Evolutionary conservation across 2,113 vertebrate genomes (phyloP).

Genomic region (Ageneiosus marmoratus): DNA sequence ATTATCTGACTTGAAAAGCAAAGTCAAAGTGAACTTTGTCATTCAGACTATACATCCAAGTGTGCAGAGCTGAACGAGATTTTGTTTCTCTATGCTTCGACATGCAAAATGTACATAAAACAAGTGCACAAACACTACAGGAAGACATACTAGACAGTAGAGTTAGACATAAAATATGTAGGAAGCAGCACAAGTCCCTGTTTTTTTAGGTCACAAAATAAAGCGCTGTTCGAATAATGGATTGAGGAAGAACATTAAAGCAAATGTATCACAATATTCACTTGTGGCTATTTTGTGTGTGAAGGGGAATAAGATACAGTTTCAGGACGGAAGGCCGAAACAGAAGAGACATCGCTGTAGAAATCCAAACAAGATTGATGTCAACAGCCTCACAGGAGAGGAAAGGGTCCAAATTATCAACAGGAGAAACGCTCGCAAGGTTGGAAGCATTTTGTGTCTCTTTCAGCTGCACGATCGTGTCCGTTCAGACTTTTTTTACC

Average conservation of each 20-base stretch:
- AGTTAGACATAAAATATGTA: no score
- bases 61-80: no score
- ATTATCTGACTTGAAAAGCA: neutral
- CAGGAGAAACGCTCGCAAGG: conserved; percentile 97
- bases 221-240: neutral
- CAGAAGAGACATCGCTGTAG: conserved; percentile 96
- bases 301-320: conserved; percentile 80
- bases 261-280: neutral
- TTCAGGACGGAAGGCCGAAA: conserved; percentile 93
- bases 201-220: neutral
- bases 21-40: no score
- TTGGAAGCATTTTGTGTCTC: conserved; percentile 48
- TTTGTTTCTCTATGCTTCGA: no score
- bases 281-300: neutral
- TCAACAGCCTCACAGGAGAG: conserved; percentile 96
- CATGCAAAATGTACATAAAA: no score
- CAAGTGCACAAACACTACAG: no score
- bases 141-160: no score
- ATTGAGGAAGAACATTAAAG: neutral
- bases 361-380: conserved; percentile 97
- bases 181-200: no score
- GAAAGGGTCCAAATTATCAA: conserved; percentile 98
- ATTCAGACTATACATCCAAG: no score
- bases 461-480: neutral
- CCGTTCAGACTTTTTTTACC: neutral